Conservation (phyloP, 2,888 invertebrate species). For the Diaperis boleti region DNA sequence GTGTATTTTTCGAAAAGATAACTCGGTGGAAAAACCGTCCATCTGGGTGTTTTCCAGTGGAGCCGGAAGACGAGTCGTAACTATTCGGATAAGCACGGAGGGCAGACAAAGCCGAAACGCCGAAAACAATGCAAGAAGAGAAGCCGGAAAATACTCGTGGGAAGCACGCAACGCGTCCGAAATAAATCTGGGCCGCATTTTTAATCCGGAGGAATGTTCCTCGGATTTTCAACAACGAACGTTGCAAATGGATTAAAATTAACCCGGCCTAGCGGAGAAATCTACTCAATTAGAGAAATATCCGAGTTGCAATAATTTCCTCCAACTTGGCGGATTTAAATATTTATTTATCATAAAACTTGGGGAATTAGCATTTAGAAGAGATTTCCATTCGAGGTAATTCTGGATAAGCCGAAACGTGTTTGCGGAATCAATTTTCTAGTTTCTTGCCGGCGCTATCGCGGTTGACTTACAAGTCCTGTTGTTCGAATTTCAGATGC, state of each 20-base stretch:
- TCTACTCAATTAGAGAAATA: conserved; percentile 44
- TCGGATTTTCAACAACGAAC: conserved; percentile 49
- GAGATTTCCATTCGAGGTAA: conserved; percentile 34
- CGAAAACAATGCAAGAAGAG: conserved; percentile 51
- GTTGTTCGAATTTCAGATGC: conserved; percentile 28
- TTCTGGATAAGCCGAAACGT: conserved; percentile 34
- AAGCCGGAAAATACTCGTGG: conserved; percentile 55
- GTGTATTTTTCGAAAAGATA: conserved; percentile 18
- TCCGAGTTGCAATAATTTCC: conserved; percentile 36
- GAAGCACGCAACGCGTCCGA: conserved; percentile 55
- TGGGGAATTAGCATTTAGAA: conserved; percentile 47
- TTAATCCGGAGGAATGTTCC: conserved; percentile 54
- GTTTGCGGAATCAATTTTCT: conserved; percentile 38
- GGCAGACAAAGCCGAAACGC: conserved; percentile 48
- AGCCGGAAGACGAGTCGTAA: too few relatives aligned
- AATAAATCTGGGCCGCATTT: conserved; percentile 59
- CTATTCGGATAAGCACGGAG: conserved; percentile 29
- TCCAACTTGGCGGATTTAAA: conserved; percentile 46
- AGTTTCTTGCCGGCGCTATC: conserved; percentile 21
- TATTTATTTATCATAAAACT: conserved; percentile 51
- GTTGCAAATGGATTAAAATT: conserved; percentile 46
- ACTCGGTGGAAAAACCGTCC: too few relatives aligned
- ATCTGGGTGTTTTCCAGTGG: too few relatives aligned
- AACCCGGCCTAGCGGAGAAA: conserved; percentile 46
- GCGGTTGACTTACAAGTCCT: too few relatives aligned